A percentile compares a stretch with the other conserved stretches of the same genome.
These are phyloP conservation scores for Orussus abietinus DNA, from an alignment of 1,140 invertebrate species.

Conservation along the genomic window DNA sequence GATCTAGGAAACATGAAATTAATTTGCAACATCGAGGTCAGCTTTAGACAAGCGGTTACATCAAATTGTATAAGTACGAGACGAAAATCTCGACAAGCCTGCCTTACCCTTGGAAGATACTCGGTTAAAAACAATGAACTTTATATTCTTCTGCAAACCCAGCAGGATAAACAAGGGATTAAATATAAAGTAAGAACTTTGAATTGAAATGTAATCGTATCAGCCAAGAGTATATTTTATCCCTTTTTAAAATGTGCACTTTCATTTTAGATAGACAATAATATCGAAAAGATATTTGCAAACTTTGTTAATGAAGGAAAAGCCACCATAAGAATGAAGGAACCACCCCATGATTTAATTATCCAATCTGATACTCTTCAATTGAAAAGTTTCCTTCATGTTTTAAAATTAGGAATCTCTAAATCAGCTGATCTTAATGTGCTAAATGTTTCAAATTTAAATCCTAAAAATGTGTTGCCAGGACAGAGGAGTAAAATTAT, in stretches of 20 bases:
- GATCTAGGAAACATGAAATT: conserved; percentile 61
- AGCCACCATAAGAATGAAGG: conserved; percentile 66
- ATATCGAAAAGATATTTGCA: conserved; percentile 63
- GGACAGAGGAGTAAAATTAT: conserved; percentile 56
- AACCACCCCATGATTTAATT: conserved; percentile 66
- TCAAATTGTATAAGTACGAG: conserved; percentile 42
- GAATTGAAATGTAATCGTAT: neutral
- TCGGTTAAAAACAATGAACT: conserved; percentile 56
- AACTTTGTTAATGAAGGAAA: conserved; percentile 71
- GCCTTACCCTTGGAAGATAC: conserved; percentile 62
- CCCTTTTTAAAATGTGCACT: conserved; percentile 3
- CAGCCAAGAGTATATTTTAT: neutral
- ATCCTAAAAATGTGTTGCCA: conserved; percentile 52
- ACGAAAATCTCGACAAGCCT: conserved; percentile 49
- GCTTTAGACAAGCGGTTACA: conserved; percentile 55
- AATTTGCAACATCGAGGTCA: conserved; percentile 61
- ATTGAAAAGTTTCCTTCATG: conserved; percentile 65
- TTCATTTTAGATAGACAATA: conserved; percentile 53
- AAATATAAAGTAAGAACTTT: conserved; percentile 57
- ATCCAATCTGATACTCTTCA: conserved; percentile 64
- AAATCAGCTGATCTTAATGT: conserved; percentile 54
- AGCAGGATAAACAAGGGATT: conserved; percentile 61
- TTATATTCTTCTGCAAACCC: conserved; percentile 63
- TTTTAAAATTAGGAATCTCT: conserved; percentile 60
- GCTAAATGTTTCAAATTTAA: conserved; percentile 49